Base-by-base conservation (phyloP, 2,888 invertebrate genomes). In the Schizaphis graminum region DNA sequence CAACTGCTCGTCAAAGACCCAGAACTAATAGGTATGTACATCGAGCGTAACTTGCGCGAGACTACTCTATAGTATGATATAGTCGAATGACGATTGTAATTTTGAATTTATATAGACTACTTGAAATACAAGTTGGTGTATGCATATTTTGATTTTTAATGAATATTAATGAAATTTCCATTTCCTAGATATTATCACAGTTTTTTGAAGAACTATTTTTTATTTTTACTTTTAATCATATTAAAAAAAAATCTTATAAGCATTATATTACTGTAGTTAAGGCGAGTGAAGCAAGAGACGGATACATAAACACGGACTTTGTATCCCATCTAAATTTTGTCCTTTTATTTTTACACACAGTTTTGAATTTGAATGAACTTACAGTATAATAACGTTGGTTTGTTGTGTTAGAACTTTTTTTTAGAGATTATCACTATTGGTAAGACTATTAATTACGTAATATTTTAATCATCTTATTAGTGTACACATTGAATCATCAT, bases 1-100 rank as follows among this genome's bases (percentile, higher is more conserved):
- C 90, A 91, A 35, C 53, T 95, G n/a, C 35, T 95, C 28, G 77
- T 95, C 61, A 94, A 92, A 47, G 94, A 95, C 77, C 94, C 94
- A 16, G 94, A 88, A 24, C 57, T 95, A 11, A 89, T 95, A 24
- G 77, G 90, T 87, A 49, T n/a, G 56, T 84, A 53, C 53, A 10
- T 47, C 3, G 53, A 7, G n/a, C 16, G 67, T n/a, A 4, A 53
- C 16, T 53, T 16, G 16, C 0, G 16, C 16, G 77, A 77, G 16
- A 77, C 21, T 5, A 35, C 21, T 77, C 35, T 3, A 28, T n/a
- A 11, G 28, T 61, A 61, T n/a, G 28, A 61, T 44, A 44, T 44
- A 44, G 41, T n/a, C 67, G 11, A n/a, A 5, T n/a, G n/a, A 4
- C 0, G 16, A n/a, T 67, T 67, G n/a, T 13, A 16, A 67, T 61